Percentiles rank a stretch among this genome's conserved stretches.
phyloP scores from a whole-genome alignment of 2,888 invertebrate species.

The Sarcophaga carnaria region DNA sequence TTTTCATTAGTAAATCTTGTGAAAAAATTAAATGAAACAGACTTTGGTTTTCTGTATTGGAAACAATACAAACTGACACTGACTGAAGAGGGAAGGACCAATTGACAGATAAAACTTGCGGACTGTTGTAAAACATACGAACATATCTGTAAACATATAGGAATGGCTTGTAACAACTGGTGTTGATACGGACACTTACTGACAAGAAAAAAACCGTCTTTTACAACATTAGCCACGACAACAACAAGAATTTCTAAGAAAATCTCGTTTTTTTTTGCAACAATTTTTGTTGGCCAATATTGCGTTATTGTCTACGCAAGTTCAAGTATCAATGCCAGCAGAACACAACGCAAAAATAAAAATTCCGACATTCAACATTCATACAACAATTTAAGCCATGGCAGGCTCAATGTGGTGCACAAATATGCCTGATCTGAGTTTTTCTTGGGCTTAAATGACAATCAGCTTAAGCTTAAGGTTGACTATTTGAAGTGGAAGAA shows the following conservation, averaged over 20 bases:
- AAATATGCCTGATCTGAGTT: neutral
- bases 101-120: neutral
- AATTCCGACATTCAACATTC: neutral
- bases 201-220: conserved; percentile 29
- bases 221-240: neutral
- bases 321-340: conserved; percentile 52
- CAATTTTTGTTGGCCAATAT: conserved; percentile 15
- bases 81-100: conserved; percentile 1
- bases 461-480: conserved; percentile 33
- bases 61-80: neutral
- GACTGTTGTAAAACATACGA: neutral
- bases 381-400: neutral
- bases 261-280: conserved; percentile 1
- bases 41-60: neutral
- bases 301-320: conserved; percentile 58
- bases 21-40: conserved; percentile 18
- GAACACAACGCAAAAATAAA: neutral
- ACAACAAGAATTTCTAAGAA: neutral
- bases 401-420: neutral
- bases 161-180: conserved; percentile 9
- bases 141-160: neutral
- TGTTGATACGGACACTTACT: conserved; percentile 38
- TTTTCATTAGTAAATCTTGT: conserved; percentile 55
- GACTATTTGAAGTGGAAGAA: neutral
- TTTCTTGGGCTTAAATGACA: conserved; percentile 38